Base-by-base conservation (phyloP, 2,797 vertebrate genomes). In the Synaphobranchus kaupii region DNA sequence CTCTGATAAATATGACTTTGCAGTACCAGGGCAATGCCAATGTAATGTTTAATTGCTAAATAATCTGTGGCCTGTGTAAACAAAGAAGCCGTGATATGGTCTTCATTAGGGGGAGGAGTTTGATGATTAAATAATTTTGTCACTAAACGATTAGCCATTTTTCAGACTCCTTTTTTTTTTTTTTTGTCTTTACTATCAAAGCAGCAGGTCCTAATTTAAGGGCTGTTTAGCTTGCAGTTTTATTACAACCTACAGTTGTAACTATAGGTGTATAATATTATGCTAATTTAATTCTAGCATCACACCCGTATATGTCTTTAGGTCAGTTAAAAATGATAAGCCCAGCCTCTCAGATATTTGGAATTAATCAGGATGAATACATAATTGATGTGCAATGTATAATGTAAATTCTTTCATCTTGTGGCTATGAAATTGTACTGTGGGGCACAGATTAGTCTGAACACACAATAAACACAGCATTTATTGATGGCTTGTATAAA, bases 361-460 rank as follows among this genome's bases (percentile, higher is more conserved):
- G 90, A 95, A 95, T 96, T 96, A 96, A 84, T 94, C 88, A 89
- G 92, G 86, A 94, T 95, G 93, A 95, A 95, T 95, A 95, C 95
- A 95, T 95, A 93, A 96, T 76, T 90, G 93, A 94, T 93, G 88
- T 78, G 93, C 92, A 93, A 96, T 95, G 93, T 93, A 96, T 96
- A 96, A 96, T 95, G 96, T 95, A 95, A 93, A 94, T 94, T 90
- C 90, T 87, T 93, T 90, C 66, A 91, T 93, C 93, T 95, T 94
- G 94, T 83, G 85, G 94, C 93, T 93, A 92, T 91, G 94, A 92
- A 96, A 80, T 80, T 22, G 7, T 48, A 48, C 76, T 48, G 68
- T 17, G 5, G 73, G 39, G 73, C 44, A 3, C 66, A 71, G 10
- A 34, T 12, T 34, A 71, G 12, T 34, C 31, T 28, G 10, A 31